These are phyloP conservation scores for Spialia ferax DNA, from an alignment of 2,888 invertebrate genomes.

Conservation along the genomic window DNA sequence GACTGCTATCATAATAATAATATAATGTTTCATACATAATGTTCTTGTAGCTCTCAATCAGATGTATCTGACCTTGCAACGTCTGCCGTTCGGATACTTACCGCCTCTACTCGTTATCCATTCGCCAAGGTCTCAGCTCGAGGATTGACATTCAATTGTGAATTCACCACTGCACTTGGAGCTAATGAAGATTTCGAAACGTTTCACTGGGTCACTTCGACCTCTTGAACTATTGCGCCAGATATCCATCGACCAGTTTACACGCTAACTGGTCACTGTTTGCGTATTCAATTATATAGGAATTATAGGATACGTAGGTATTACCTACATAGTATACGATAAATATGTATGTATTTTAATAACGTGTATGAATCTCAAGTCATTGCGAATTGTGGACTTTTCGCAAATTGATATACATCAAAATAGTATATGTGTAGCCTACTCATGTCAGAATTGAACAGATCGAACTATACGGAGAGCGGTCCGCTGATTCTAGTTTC, in stretches of 20 bases:
- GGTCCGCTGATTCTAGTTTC: slow-evolving; percentile 29
- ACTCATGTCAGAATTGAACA: neutral
- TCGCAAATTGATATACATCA: too few species aligned
- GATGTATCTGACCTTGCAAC: slow-evolving; percentile 68
- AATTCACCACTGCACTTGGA: slow-evolving; percentile 56
- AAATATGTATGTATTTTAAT: neutral
- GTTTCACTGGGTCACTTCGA: slow-evolving; percentile 33
- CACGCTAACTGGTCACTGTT: slow-evolving; percentile 2
- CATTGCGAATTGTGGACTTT: too few species aligned
- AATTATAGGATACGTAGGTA: too few species aligned
- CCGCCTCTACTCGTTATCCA: slow-evolving; percentile 63
- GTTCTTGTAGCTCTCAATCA: slow-evolving; percentile 41
- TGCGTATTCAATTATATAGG: slow-evolving; percentile 11
- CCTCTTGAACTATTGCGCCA: slow-evolving; percentile 35
- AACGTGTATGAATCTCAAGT: too few species aligned
- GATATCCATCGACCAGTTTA: neutral
- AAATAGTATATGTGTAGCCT: too few species aligned
- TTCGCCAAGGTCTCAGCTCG: slow-evolving; percentile 61
- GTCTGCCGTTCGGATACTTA: slow-evolving; percentile 54
- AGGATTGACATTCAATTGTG: slow-evolving; percentile 64
- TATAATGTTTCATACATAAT: slow-evolving; percentile 5
- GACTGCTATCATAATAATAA: neutral
- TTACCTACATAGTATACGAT: neutral
- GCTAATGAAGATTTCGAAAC: slow-evolving; percentile 49
- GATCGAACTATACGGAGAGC: slow-evolving; percentile 13